These are phyloP conservation scores for Forficula auricularia DNA, from an alignment of 1,140 invertebrate genomes.

Conservation along the genomic window DNA sequence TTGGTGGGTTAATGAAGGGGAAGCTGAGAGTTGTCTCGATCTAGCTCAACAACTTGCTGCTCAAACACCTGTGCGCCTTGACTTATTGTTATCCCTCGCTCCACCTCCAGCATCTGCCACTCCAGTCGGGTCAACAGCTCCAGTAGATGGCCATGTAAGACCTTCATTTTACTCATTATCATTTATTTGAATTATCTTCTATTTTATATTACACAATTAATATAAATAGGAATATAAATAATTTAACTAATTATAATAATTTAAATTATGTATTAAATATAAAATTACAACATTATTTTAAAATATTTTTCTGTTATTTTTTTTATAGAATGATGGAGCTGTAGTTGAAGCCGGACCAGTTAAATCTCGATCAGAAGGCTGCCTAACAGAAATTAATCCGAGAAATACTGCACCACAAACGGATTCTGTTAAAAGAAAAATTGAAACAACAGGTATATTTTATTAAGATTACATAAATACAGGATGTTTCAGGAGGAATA, in stretches of 20 bases:
- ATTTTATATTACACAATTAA: no score
- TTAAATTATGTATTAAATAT: no score
- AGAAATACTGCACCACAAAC: constrained; percentile 5
- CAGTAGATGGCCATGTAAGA: constrained; percentile 12
- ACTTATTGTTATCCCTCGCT: constrained; percentile 67
- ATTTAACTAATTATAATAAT: no score
- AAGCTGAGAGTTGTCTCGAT: constrained; percentile 64
- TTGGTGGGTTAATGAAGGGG: constrained; percentile 68
- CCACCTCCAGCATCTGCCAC: constrained; percentile 48
- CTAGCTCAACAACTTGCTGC: constrained; percentile 75
- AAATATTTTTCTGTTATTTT: no score
- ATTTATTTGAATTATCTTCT: background rate
- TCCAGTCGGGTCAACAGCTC: constrained; percentile 40
- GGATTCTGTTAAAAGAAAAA: constrained; percentile 35
- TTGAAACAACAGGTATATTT: constrained; percentile 38
- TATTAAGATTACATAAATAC: no score
- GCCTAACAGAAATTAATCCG: constrained; percentile 39
- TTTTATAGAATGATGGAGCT: constrained; percentile 11
- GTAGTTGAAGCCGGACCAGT: constrained; percentile 28
- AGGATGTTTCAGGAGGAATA: no score
- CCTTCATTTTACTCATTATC: background rate
- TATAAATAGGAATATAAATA: no score
- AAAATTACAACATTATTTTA: no score
- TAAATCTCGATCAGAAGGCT: constrained; percentile 46
- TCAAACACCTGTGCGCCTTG: constrained; percentile 72